These are phyloP conservation scores for Zaprionus camerounensis DNA, from an alignment of 1,140 invertebrate species.

Conservation along the genomic window DNA sequence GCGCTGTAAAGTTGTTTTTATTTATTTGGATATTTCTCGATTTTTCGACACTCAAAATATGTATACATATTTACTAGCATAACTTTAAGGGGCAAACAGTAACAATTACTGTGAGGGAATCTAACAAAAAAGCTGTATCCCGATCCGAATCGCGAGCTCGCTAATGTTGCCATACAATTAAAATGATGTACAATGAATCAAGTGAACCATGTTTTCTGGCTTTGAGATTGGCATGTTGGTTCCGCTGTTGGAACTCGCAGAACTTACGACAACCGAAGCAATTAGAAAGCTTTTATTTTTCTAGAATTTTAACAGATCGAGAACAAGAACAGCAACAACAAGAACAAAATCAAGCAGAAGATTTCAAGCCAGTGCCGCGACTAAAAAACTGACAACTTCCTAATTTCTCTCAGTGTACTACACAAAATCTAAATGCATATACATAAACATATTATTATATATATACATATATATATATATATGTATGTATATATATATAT, in stretches of 20 bases:
- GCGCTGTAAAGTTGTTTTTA: slow-evolving; percentile 57
- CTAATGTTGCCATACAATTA: slow-evolving; percentile 36
- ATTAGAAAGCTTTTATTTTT: slow-evolving; percentile 81
- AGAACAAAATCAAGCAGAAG: slow-evolving; percentile 23
- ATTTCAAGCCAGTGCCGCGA: slow-evolving; percentile 15
- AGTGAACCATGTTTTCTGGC: slow-evolving; percentile 49
- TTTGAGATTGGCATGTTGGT: slow-evolving; percentile 32
- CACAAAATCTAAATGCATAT: slow-evolving; percentile 44
- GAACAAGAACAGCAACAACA: slow-evolving; percentile 42
- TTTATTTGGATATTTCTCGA: slow-evolving; percentile 1
- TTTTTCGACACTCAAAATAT: slow-evolving; percentile 24
- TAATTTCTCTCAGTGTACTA: slow-evolving; percentile 76
- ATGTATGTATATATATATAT: slow-evolving; percentile 26
- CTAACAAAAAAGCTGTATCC: background rate
- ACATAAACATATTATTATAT: slow-evolving; percentile 33
- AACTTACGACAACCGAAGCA: slow-evolving; percentile 71
- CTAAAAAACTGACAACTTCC: slow-evolving; percentile 61
- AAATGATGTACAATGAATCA: slow-evolving; percentile 41
- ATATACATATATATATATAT: slow-evolving; percentile 33
- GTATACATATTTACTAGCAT: slow-evolving; percentile 52
- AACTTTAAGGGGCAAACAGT: slow-evolving; percentile 31
- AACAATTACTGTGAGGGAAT: slow-evolving; percentile 17
- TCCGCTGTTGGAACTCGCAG: slow-evolving; percentile 29
- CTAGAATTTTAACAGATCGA: slow-evolving; percentile 70
- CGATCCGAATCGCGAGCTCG: slow-evolving; percentile 35